Percentiles rank a stretch among this genome's conserved stretches.
Evolutionary conservation across 2,113 vertebrate species (phyloP).

Genomic region (Uropsilus gracilis): DNA sequence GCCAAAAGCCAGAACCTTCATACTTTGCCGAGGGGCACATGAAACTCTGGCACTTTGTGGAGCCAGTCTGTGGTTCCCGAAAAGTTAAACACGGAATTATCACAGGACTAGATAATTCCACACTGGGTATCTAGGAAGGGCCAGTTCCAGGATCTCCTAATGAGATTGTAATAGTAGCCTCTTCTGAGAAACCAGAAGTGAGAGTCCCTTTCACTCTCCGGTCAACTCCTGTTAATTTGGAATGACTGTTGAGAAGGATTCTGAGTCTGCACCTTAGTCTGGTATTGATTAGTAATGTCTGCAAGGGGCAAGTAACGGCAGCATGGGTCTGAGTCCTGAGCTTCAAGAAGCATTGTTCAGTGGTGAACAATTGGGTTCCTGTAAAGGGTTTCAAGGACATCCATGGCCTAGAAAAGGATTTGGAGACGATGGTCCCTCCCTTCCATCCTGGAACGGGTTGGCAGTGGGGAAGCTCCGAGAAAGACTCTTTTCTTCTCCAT

Average conservation of each 20-base stretch:
- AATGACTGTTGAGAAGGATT: not conserved
- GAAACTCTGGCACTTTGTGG: not conserved
- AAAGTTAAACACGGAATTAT: not conserved
- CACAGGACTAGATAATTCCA: not conserved
- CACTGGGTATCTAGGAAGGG: not conserved
- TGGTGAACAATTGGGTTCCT: not conserved
- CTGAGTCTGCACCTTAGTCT: not conserved
- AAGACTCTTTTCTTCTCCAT: not conserved
- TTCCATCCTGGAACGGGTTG: not conserved
- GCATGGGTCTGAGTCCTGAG: too few relatives aligned
- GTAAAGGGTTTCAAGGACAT: not conserved
- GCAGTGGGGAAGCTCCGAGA: not conserved
- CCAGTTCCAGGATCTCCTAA: not conserved
- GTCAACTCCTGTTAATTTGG: not conserved
- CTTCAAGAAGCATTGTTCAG: accelerated
- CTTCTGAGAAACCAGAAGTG: not conserved
- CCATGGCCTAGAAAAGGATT: not conserved
- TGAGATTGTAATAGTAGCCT: not conserved
- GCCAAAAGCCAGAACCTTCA: not conserved
- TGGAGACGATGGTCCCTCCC: not conserved
- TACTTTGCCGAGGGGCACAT: too few relatives aligned
- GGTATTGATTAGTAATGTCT: not conserved
- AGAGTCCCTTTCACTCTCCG: not conserved
- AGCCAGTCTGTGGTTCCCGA: not conserved
- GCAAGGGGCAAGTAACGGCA: not conserved